phyloP scores from a whole-genome alignment of 2,888 invertebrate species.

The Entomobrya multifasciata region DNA sequence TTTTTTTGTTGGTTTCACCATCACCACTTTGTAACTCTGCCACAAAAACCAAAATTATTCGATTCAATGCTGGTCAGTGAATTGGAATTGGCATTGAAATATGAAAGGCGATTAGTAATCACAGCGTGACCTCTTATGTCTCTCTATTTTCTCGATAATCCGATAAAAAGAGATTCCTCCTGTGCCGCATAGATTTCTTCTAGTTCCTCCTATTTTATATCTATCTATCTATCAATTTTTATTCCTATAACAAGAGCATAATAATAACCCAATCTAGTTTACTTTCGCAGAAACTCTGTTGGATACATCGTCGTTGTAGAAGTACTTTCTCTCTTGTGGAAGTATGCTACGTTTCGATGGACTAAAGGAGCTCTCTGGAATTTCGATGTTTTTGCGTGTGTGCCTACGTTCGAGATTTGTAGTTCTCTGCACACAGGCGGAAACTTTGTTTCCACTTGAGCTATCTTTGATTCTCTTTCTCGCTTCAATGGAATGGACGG shows the following conservation, averaged over 20 bases:
- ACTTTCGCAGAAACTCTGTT: conserved; percentile 22
- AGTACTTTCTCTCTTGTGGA: conserved; percentile 2
- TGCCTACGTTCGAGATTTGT: conserved; percentile 22
- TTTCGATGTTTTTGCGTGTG: conserved; percentile 39
- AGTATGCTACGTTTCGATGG: conserved; percentile 12
- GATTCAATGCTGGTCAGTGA: conserved; percentile 30
- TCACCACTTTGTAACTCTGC: neutral
- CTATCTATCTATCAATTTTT: conserved; percentile 35
- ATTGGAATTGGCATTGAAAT: conserved; percentile 73
- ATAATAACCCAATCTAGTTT: conserved; percentile 4
- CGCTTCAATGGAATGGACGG: conserved; percentile 58
- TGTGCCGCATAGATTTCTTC: no score
- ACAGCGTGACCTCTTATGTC: conserved; percentile 74
- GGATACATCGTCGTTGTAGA: conserved; percentile 2
- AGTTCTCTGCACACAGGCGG: conserved; percentile 47
- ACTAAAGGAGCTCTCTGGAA: conserved; percentile 9
- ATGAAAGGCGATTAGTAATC: conserved; percentile 77
- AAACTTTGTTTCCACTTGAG: conserved; percentile 71
- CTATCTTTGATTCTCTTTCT: conserved; percentile 63
- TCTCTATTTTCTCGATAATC: conserved; percentile 51
- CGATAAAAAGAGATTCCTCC: conserved; percentile 53
- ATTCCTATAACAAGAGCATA: conserved; percentile 14
- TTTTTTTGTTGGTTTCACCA: conserved; percentile 14
- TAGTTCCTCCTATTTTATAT: neutral
- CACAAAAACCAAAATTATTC: conserved; percentile 18